These are phyloP conservation scores for Dicrurus megarhynchus DNA, from an alignment of 2,113 vertebrate genomes.

Conservation along the genomic window DNA sequence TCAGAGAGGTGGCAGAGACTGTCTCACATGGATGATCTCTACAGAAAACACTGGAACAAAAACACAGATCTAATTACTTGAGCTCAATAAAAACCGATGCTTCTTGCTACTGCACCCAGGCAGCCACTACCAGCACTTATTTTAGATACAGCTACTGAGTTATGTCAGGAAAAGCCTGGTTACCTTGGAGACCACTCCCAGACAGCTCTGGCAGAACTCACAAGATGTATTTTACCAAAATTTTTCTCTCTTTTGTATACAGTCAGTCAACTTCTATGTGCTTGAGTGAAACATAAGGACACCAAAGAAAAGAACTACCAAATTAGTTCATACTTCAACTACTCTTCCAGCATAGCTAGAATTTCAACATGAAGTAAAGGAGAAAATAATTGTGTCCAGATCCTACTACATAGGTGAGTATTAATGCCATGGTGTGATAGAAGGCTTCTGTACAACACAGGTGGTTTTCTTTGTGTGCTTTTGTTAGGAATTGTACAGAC, in stretches of 20 bases:
- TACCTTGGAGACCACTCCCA: constrained; percentile 51
- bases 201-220: not conserved
- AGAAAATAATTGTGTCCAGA: not conserved
- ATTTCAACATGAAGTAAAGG: not conserved
- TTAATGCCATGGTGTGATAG: accelerated
- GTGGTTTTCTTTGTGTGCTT: not conserved
- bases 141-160: constrained; percentile 20
- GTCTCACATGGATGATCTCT: not conserved
- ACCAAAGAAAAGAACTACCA: not conserved
- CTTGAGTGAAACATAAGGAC: not conserved
- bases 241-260: not conserved
- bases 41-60: not conserved
- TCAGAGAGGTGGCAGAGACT: not conserved
- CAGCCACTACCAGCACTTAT: constrained; percentile 5
- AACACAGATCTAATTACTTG: not conserved
- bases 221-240: not conserved
- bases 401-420: not conserved
- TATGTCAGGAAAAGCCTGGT: constrained; percentile 21
- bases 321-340: not conserved
- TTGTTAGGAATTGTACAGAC: not conserved
- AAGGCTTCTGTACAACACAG: not conserved
- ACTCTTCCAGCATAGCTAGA: not conserved
- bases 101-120: constrained; percentile 20
- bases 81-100: not conserved
- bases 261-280: not conserved